A percentile compares a stretch with the other conserved stretches of the same genome.
These are phyloP conservation scores for Rhegmatorhina hoffmannsi DNA, from an alignment of 2,113 vertebrate species.

Conservation along the genomic window DNA sequence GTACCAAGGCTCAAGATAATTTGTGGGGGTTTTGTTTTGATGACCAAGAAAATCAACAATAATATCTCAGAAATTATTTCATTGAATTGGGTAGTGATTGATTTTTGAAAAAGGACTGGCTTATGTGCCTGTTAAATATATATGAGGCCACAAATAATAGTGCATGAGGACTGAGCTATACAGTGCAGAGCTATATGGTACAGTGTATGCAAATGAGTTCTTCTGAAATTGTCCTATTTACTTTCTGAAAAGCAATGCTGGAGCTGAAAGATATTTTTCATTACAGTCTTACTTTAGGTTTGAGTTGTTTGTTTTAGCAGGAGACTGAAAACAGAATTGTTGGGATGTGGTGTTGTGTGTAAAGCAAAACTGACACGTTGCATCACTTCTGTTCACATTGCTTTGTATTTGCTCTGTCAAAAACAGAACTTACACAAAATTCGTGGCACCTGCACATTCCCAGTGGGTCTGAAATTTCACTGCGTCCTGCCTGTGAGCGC, in stretches of 20 bases:
- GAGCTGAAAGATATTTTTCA: neutral
- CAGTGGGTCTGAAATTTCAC: neutral
- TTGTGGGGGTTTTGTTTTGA: neutral
- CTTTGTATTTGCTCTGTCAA: neutral
- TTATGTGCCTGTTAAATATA: neutral
- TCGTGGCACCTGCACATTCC: rapidly evolving
- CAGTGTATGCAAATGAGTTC: neutral
- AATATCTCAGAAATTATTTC: neutral
- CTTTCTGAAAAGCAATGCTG: neutral
- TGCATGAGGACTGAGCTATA: neutral
- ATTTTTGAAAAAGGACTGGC: neutral
- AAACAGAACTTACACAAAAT: neutral
- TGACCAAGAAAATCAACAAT: neutral
- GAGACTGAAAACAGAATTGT: neutral
- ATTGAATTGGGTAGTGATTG: neutral
- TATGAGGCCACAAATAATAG: neutral
- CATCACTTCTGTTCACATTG: neutral
- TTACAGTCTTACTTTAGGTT: neutral
- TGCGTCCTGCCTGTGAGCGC: neutral
- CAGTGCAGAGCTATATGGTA: neutral
- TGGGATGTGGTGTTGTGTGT: neutral
- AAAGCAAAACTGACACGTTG: neutral
- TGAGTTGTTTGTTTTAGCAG: neutral
- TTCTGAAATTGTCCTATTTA: neutral
- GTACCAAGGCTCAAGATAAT: neutral